Evolutionary conservation across 2,888 invertebrate species (phyloP), one percentile per base, ranked within the genome.

Genomic region (Callinectes sapidus): DNA sequence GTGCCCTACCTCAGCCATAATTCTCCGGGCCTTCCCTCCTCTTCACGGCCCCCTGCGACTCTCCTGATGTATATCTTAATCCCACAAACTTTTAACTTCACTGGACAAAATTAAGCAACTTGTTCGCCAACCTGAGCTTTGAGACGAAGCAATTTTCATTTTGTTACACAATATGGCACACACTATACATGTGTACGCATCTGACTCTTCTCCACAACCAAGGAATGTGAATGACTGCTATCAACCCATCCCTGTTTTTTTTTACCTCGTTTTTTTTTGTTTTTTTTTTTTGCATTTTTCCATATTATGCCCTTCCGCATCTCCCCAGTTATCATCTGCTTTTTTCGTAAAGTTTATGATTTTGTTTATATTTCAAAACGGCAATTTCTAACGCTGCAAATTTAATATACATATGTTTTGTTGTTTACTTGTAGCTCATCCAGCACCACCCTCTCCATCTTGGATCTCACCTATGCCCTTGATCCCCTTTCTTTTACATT

Each of bases 61-160:
- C 55, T 81, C 81, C 81, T 90, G 48, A 54, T 42, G 32, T 81
- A 81, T 81, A 81, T 87, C 55, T 55, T 48, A 32, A 55, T 42
- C 87, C n/a, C n/a, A 32, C 10, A 87, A 87, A 87, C 87, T 87
- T 87, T 48, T 48, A 54, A 55, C 54, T 87, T 87, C 10, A 48
- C 32, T 28, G 48, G 32, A 87, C 32, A 87, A 48, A 87, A 87
- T 87, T 32, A 87, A 81, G 81, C 35, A 81, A 81, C 81, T 81
- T 81, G 81, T 81, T 35, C 35, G 81, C 81, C 32, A 32, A 35
- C 35, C 35, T 35, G 28, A 35, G 35, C 13, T 18, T 16, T 35
- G 81, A 81, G 81, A 81, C 32, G 2, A 35, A 35, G 35, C 35
- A 81, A 35, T 32, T 35, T 81, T 16, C 32, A 16, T 14, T 14